A percentile compares a stretch with the other conserved stretches of the same genome.
Conservation (phyloP, 1,140 invertebrate genomes). For the Cyrtorhinus lividipennis region DNA sequence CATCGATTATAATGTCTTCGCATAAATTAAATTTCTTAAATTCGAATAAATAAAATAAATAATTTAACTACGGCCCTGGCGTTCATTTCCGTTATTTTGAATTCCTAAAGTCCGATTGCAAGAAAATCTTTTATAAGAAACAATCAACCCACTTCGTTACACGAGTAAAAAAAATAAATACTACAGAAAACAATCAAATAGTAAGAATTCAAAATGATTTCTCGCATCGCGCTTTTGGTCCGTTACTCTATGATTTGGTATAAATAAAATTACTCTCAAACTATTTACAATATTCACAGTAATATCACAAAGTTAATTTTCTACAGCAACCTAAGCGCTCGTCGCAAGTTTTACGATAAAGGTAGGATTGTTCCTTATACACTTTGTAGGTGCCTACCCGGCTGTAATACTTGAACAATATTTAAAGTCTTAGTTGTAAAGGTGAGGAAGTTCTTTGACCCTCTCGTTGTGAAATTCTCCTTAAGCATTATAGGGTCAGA, state of each 20-base stretch:
- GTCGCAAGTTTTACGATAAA: too few relatives aligned
- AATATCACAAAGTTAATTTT: conserved; percentile 3
- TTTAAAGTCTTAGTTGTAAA: neutral
- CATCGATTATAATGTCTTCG: neutral
- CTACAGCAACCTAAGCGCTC: neutral
- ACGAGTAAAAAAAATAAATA: too few relatives aligned
- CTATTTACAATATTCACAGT: conserved; percentile 5
- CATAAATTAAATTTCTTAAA: neutral
- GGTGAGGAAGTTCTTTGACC: neutral
- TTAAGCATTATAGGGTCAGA: too few relatives aligned
- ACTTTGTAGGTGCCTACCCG: too few relatives aligned
- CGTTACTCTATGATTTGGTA: neutral
- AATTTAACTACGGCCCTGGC: neutral
- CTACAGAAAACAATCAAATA: neutral
- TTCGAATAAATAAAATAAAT: conserved; percentile 9
- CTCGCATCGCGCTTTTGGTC: neutral
- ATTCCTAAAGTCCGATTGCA: conserved; percentile 2
- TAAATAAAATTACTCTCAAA: neutral
- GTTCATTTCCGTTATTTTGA: neutral
- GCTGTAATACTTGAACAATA: neutral
- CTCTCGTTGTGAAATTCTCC: too few relatives aligned
- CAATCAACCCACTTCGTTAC: neutral
- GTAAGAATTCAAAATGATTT: neutral
- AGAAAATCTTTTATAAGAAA: neutral
- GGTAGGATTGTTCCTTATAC: too few relatives aligned